A percentile compares a stretch with the other conserved stretches of the same genome.
These are phyloP conservation scores for Phyllotis vaccarum DNA, from an alignment of 2,797 vertebrate genomes.

Conservation along the genomic window DNA sequence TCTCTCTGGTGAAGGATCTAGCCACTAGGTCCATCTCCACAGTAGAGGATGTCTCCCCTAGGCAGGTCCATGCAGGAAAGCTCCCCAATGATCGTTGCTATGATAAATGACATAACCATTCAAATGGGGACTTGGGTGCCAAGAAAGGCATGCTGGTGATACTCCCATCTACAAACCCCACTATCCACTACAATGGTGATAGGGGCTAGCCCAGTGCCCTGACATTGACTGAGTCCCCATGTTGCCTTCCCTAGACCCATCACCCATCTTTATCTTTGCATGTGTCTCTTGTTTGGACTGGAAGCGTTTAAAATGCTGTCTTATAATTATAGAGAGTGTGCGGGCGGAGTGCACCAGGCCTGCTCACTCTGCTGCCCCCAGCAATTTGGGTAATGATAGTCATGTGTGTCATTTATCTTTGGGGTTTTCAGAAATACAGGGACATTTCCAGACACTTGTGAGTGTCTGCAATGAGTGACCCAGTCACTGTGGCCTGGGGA, in stretches of 20 bases:
- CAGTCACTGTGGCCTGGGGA: not conserved
- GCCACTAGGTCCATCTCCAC: not conserved
- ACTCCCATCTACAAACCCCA: not conserved
- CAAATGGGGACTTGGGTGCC: fast-evolving
- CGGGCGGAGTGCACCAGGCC: constrained; percentile 48
- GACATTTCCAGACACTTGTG: constrained; percentile 73
- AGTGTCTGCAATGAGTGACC: constrained; percentile 35
- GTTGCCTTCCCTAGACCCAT: constrained; percentile 75
- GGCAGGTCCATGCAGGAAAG: not conserved
- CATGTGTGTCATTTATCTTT: constrained; percentile 86
- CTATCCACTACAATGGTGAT: not conserved
- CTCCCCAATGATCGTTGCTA: not conserved
- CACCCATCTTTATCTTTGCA: constrained; percentile 75
- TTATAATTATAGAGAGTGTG: constrained; percentile 86
- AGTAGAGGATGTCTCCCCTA: not conserved
- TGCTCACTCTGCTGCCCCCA: constrained; percentile 81
- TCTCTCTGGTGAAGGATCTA: not conserved
- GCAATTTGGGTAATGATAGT: constrained; percentile 90
- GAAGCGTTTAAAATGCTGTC: constrained; percentile 84
- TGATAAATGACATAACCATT: not conserved
- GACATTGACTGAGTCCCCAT: constrained; percentile 56
- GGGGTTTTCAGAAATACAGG: constrained; percentile 86
- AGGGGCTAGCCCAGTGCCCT: constrained; percentile 9
- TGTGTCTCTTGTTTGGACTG: constrained; percentile 87
- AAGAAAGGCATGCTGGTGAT: not conserved